A percentile compares a stretch with the other conserved stretches of the same genome.
phyloP scores from a whole-genome alignment of 2,888 invertebrate genomes.

The Drosophila tanythrix region DNA sequence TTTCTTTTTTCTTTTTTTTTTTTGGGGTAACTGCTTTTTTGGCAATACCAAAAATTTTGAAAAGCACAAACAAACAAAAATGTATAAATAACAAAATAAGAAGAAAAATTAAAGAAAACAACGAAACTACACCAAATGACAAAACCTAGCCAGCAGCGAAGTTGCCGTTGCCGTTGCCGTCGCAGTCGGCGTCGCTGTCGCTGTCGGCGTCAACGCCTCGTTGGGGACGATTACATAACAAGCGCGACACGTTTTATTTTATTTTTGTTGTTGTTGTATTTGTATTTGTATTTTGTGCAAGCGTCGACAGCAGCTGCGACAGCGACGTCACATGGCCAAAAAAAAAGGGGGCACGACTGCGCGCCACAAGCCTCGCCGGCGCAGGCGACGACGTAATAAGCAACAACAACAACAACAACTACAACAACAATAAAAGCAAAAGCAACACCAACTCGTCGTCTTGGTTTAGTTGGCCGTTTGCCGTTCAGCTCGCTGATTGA shows the following conservation, averaged over 20 bases:
- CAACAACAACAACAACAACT: conserved; percentile 35
- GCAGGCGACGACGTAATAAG: conserved; percentile 57
- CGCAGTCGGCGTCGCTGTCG: conserved; percentile 14
- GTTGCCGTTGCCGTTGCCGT: conserved; percentile 3
- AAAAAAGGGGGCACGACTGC: conserved; percentile 77
- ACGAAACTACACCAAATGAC: conserved; percentile 51
- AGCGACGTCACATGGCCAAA: conserved; percentile 65
- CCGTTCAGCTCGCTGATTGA: conserved; percentile 37
- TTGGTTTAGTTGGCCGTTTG: conserved; percentile 28
- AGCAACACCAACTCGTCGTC: conserved; percentile 15
- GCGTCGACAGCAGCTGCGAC: conserved; percentile 16
- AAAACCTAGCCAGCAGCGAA: conserved; percentile 45
- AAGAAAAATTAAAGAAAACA: conserved; percentile 53
- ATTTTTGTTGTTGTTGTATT: conserved; percentile 31
- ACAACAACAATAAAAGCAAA: conserved; percentile 30
- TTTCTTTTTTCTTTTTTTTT: conserved; percentile 44
- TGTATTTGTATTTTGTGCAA: conserved; percentile 45
- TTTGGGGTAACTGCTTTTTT: conserved; percentile 42
- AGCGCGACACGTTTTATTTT: conserved; percentile 62
- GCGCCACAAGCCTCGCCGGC: conserved; percentile 49
- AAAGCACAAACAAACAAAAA: conserved; percentile 46
- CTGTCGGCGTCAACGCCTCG: conserved; percentile 20
- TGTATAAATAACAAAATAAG: conserved; percentile 21
- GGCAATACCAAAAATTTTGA: conserved; percentile 58
- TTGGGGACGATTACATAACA: conserved; percentile 58